Evolutionary conservation across 2,797 vertebrate species (phyloP).

Genomic region (Anolis apletophallus): DNA sequence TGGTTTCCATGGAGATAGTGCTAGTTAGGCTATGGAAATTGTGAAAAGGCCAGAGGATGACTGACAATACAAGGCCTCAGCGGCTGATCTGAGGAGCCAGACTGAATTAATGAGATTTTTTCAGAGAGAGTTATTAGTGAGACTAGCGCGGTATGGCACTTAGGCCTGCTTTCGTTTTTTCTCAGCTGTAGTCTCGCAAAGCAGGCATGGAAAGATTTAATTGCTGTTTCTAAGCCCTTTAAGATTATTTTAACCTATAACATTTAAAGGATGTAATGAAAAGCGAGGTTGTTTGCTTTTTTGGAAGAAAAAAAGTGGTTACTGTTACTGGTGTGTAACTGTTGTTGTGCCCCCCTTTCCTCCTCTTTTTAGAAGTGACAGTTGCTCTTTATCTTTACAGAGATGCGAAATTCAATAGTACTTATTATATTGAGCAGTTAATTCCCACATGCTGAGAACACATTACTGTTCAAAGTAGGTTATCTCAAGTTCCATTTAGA

Average conservation of each 20-base stretch:
- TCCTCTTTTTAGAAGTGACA: conserved; percentile 50
- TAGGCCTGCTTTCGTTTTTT: conserved; percentile 75
- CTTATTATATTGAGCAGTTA: conserved; percentile 82
- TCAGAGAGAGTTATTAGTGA: conserved; percentile 93
- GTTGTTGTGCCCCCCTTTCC: conserved; percentile 31
- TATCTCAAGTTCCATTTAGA: conserved; percentile 78
- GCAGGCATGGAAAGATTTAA: conserved; percentile 82
- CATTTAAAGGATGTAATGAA: conserved; percentile 77
- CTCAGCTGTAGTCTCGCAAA: conserved; percentile 79
- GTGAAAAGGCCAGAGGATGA: conserved; percentile 93
- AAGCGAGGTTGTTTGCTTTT: conserved; percentile 62
- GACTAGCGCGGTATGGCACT: conserved; percentile 79
- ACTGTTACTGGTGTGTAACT: conserved; percentile 66
- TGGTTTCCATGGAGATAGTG: conserved; percentile 94
- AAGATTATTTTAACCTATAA: conserved; percentile 81
- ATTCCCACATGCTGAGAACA: conserved; percentile 84
- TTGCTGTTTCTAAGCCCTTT: conserved; percentile 79
- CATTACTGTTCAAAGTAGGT: conserved; percentile 80
- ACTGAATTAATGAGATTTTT: conserved; percentile 99
- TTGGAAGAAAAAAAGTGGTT: conserved; percentile 40
- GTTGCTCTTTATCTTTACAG: conserved; percentile 73
- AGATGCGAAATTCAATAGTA: conserved; percentile 78
- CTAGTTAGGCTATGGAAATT: conserved; percentile 93
- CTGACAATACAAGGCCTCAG: conserved; percentile 95
- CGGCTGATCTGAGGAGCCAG: conserved; percentile 91